phyloP scores from a whole-genome alignment of 2,888 invertebrate genomes.

The Hydroisotoma schaefferi region DNA sequence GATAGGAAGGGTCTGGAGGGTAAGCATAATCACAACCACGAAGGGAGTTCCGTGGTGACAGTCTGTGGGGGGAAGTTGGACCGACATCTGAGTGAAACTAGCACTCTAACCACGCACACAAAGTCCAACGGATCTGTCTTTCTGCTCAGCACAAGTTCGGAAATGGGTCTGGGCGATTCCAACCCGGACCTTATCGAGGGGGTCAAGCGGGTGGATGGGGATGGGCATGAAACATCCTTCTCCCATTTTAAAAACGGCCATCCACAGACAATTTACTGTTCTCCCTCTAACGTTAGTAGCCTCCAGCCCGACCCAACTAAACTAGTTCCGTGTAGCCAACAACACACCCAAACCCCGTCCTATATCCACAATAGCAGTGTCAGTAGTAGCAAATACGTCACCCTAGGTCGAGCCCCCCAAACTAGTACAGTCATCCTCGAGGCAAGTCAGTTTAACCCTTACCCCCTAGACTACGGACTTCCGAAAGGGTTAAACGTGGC shows the following conservation, averaged over 20 bases:
- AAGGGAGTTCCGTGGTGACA: slow-evolving; percentile 35
- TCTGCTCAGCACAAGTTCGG: slow-evolving; percentile 47
- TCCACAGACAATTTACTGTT: slow-evolving; percentile 35
- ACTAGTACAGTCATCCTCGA: slow-evolving; percentile 36
- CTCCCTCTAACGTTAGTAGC: slow-evolving; percentile 23
- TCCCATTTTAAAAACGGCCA: slow-evolving; percentile 38
- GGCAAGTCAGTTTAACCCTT: slow-evolving; percentile 55
- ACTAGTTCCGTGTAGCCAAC: not conserved
- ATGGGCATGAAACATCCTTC: slow-evolving; percentile 42
- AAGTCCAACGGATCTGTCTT: slow-evolving; percentile 49
- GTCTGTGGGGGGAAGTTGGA: slow-evolving; percentile 42
- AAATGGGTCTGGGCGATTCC: slow-evolving; percentile 44
- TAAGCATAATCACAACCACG: slow-evolving; percentile 24
- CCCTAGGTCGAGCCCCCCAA: slow-evolving; percentile 31
- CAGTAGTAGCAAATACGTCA: slow-evolving; percentile 29
- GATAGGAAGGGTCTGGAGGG: slow-evolving; percentile 15
- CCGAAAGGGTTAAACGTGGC: slow-evolving; percentile 56
- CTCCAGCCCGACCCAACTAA: not conserved
- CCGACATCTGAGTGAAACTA: slow-evolving; percentile 45
- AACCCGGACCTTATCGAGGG: slow-evolving; percentile 49
- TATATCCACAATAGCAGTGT: slow-evolving; percentile 15
- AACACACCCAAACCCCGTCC: slow-evolving; percentile 20
- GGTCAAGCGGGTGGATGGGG: slow-evolving; percentile 46
- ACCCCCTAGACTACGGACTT: slow-evolving; percentile 72
- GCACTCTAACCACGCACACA: slow-evolving; percentile 47